These are phyloP conservation scores for Hippocampus barbouri DNA, from an alignment of 2,113 vertebrate genomes.

Conservation along the genomic window DNA sequence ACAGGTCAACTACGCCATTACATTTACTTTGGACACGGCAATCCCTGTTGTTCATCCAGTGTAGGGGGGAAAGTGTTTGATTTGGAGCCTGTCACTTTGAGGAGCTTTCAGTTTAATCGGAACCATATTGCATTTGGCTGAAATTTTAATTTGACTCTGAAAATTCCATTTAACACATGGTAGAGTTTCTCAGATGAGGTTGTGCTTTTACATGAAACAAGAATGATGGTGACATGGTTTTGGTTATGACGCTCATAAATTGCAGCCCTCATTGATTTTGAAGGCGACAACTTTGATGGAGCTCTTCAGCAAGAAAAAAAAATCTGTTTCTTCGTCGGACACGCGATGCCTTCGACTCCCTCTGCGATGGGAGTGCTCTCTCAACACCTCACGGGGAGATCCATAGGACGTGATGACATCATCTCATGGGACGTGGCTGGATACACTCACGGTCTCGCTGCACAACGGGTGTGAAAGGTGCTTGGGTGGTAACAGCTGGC, in stretches of 20 bases:
- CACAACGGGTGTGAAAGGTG: constrained; percentile 41
- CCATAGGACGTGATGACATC: constrained; percentile 35
- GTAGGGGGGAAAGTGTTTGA: too few relatives aligned
- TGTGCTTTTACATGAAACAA: neutral
- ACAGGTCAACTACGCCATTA: too few relatives aligned
- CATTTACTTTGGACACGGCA: too few relatives aligned
- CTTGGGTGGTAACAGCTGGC: constrained; percentile 23
- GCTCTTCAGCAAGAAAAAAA: neutral
- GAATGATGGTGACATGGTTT: neutral
- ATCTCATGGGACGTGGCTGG: constrained; percentile 11
- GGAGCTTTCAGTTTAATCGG: too few relatives aligned
- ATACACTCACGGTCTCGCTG: constrained; percentile 16
- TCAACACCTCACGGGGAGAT: constrained; percentile 28
- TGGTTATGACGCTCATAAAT: neutral
- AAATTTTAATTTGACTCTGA: too few relatives aligned
- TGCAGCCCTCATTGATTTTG: neutral
- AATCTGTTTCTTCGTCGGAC: constrained; percentile 10
- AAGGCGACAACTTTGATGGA: neutral
- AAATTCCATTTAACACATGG: too few relatives aligned
- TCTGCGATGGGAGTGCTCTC: constrained; percentile 36
- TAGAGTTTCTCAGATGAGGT: neutral
- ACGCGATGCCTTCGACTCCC: constrained; percentile 19
- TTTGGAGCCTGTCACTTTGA: too few relatives aligned
- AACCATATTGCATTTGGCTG: too few relatives aligned
- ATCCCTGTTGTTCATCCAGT: too few relatives aligned